These are phyloP conservation scores for Lateolabrax maculatus DNA, from an alignment of 2,797 vertebrate species.

Conservation along the genomic window DNA sequence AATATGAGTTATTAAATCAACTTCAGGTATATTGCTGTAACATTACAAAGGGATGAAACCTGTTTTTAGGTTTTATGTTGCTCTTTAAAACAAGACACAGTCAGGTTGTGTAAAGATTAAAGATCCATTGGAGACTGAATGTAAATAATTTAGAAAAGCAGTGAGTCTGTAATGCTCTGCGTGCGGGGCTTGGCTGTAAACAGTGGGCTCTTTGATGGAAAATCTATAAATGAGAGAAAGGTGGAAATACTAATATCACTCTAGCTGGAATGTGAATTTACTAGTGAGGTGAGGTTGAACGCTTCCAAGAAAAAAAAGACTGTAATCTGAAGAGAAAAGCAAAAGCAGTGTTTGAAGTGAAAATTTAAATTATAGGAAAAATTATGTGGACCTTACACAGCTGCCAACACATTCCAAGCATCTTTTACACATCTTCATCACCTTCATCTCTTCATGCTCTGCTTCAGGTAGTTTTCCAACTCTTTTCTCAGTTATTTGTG, in stretches of 20 bases:
- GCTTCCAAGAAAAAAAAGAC: not conserved
- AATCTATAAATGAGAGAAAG: conserved; percentile 22
- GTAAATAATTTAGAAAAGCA: conserved; percentile 59
- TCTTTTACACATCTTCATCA: not conserved
- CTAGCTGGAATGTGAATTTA: conserved; percentile 31
- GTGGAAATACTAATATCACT: conserved; percentile 24
- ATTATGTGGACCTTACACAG: not conserved
- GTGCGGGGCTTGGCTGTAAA: conserved; percentile 30
- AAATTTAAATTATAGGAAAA: conserved; percentile 27
- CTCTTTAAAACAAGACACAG: conserved; percentile 30
- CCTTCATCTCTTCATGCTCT: not conserved
- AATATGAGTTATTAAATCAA: conserved; percentile 37
- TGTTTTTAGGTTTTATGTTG: conserved; percentile 39
- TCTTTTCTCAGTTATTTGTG: not conserved
- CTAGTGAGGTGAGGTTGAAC: conserved; percentile 22
- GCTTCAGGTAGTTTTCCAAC: not conserved
- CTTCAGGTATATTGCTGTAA: not conserved
- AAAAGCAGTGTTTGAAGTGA: conserved; percentile 3
- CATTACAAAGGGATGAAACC: not conserved
- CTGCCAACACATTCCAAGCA: conserved; percentile 4
- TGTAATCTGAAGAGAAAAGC: not conserved
- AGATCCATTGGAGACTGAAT: conserved; percentile 32
- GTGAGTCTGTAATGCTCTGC: conserved; percentile 20
- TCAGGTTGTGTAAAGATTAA: conserved; percentile 19
- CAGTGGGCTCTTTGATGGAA: conserved; percentile 20